Conservation (phyloP, 30 jellyfish, hydroid and myxozoan species). For the Hydractinia symbiolongicarpus region DNA sequence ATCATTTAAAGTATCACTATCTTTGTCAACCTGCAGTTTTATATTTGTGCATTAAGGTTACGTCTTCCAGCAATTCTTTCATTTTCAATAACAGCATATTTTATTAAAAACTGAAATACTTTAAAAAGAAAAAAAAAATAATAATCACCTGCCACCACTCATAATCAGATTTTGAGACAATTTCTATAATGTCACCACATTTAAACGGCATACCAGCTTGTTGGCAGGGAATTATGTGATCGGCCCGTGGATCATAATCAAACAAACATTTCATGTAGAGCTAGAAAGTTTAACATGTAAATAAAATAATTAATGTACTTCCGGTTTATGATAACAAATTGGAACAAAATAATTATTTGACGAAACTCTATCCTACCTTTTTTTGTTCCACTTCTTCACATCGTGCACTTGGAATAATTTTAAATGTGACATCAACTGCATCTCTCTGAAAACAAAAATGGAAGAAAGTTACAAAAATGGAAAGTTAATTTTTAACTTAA, state of each 20-base stretch:
- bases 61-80: no score
- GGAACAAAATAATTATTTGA: neutral
- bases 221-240: conserved; percentile 93
- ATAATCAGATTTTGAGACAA: conserved; percentile 69
- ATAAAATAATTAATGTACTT: neutral
- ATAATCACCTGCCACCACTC: conserved; percentile 97
- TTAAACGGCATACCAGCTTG: conserved; percentile 92
- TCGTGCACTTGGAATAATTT: conserved; percentile 82
- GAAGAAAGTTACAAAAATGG: neutral
- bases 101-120: neutral
- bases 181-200: conserved; percentile 83
- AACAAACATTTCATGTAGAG: conserved; percentile 67
- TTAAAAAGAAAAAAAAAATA: neutral
- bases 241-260: conserved; percentile 96
- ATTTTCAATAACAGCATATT: neutral
- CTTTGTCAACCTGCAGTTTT: no score
- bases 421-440: conserved; percentile 92
- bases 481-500: neutral
- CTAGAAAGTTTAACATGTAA: conserved; percentile 20
- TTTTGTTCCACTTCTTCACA: conserved; percentile 48
- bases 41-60: no score
- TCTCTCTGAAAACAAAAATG: conserved; percentile 52
- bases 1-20: no score
- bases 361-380: conserved; percentile 33
- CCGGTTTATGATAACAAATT: neutral